phyloP scores from a whole-genome alignment of 2,888 invertebrate genomes.

The Lasioglossum calceatum region DNA sequence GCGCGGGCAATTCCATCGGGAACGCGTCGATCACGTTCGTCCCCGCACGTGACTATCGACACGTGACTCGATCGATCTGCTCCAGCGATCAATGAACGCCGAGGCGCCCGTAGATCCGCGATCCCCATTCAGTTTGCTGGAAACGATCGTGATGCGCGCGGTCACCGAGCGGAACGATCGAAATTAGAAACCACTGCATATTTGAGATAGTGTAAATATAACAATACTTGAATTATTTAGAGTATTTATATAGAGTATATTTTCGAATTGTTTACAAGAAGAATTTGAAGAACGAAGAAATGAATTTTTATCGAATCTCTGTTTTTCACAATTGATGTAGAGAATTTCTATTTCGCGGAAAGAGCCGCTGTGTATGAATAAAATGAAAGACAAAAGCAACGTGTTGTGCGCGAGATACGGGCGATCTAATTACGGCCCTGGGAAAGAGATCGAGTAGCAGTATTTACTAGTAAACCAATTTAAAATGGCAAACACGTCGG shows the following conservation, averaged over 20 bases:
- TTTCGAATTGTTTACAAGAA: not conserved
- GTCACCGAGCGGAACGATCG: not conserved
- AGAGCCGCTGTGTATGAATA: not conserved
- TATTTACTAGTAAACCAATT: conserved; percentile 2
- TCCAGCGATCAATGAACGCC: conserved; percentile 16
- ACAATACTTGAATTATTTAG: too few relatives aligned
- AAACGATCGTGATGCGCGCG: not conserved
- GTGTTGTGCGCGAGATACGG: not conserved
- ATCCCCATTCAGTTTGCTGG: not conserved
- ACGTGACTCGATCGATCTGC: conserved; percentile 34
- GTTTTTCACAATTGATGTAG: not conserved
- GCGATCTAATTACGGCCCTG: conserved; percentile 10
- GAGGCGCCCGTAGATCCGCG: not conserved
- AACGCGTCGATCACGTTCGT: conserved; percentile 30
- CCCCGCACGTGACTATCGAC: conserved; percentile 30
- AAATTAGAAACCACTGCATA: not conserved
- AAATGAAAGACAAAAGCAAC: not conserved
- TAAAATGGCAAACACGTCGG: conserved; percentile 4
- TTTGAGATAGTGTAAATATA: too few relatives aligned
- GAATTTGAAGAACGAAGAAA: not conserved
- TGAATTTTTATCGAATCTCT: not conserved
- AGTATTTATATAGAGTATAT: too few relatives aligned
- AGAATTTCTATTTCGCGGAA: not conserved
- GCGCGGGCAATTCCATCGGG: not conserved
- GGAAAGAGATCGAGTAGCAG: not conserved